A percentile compares a stretch with the other conserved stretches of the same genome.
phyloP scores from a whole-genome alignment of 2,797 vertebrate genomes.

The Remorina albescens region DNA sequence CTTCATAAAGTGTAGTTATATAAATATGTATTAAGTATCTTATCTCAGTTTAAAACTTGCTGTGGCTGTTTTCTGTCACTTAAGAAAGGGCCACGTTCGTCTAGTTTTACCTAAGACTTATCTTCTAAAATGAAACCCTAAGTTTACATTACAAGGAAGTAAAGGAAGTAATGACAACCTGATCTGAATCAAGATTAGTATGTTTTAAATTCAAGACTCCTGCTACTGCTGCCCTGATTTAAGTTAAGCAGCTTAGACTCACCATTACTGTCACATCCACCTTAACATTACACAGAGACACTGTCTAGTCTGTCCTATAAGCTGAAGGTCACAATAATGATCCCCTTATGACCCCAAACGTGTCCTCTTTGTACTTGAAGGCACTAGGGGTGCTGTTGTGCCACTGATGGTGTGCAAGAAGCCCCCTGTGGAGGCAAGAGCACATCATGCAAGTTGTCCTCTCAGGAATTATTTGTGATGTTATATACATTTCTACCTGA shows the following conservation, averaged over 20 bases:
- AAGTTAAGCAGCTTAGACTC: neutral
- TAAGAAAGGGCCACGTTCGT: neutral
- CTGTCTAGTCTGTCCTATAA: neutral
- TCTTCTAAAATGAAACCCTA: neutral
- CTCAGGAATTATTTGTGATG: neutral
- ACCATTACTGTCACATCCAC: conserved; percentile 1
- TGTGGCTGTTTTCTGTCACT: neutral
- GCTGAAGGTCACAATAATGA: conserved; percentile 24
- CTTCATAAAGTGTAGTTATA: neutral
- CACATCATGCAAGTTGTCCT: neutral
- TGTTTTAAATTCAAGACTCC: neutral
- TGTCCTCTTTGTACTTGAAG: conserved; percentile 17
- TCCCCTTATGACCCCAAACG: neutral
- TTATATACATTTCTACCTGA: conserved; percentile 6
- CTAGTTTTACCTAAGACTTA: neutral
- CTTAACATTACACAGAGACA: conserved; percentile 7
- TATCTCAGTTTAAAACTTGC: neutral
- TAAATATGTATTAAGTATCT: neutral
- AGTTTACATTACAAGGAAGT: neutral
- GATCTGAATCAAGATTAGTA: neutral
- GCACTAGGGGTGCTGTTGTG: conserved; percentile 49
- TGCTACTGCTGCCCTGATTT: conserved; percentile 1
- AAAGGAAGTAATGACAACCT: neutral
- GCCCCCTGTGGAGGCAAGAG: conserved; percentile 7
- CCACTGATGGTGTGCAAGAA: neutral